A percentile compares a stretch with the other conserved stretches of the same genome.
phyloP scores from a whole-genome alignment of 2,113 vertebrate species.

The Sylvicapra grimmia region DNA sequence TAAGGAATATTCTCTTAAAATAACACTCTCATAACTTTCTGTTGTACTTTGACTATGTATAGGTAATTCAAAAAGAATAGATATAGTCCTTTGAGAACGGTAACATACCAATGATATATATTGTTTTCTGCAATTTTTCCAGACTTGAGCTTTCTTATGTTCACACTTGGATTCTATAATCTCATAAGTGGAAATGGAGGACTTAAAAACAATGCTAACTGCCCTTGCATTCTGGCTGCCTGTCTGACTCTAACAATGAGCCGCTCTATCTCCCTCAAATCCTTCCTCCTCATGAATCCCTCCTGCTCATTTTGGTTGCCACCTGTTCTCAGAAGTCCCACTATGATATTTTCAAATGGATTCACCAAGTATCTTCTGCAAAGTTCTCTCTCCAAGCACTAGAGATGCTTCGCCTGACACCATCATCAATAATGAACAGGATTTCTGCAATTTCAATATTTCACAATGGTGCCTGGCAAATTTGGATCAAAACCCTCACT shows the following conservation, averaged over 20 bases:
- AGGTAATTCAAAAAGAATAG: not conserved
- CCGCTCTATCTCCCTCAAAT: not conserved
- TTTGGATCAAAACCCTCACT: not conserved
- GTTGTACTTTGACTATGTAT: not conserved
- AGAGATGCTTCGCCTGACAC: not conserved
- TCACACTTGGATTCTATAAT: not conserved
- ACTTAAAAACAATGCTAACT: not conserved
- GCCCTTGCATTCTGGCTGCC: not conserved
- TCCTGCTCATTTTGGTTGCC: not conserved
- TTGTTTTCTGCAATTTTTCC: not conserved
- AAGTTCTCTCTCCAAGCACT: not conserved
- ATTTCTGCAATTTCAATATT: not conserved
- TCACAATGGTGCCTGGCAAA: not conserved
- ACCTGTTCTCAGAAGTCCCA: not conserved
- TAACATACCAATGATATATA: not conserved
- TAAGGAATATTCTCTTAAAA: conserved; percentile 48
- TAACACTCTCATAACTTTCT: not conserved
- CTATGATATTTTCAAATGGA: not conserved
- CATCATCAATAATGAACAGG: not conserved
- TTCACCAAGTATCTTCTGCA: not conserved
- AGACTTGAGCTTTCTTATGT: not conserved
- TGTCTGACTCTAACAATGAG: not conserved
- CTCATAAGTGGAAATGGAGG: not conserved
- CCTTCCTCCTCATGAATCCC: not conserved
- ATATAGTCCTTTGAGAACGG: not conserved